Evolutionary conservation across 2,888 invertebrate species (phyloP).

Genomic region (Drosophila sordidula): DNA sequence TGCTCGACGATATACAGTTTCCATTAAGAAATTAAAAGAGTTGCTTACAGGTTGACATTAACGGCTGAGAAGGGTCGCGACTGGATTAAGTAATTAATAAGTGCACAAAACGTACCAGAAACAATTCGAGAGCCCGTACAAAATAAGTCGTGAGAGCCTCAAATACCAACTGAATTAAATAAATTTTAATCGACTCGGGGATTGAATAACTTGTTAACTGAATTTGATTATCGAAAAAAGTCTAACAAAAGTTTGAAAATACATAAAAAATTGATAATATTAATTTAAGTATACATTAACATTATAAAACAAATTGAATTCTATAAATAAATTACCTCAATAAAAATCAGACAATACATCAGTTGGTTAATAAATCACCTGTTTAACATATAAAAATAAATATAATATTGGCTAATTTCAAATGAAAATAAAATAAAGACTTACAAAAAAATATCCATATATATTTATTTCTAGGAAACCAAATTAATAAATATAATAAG

Average conservation of each 20-base stretch:
- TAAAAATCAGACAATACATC: too few species aligned
- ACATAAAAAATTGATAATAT: too few species aligned
- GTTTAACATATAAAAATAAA: too few species aligned
- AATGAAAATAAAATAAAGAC: background rate
- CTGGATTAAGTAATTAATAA: slow-evolving; percentile 41
- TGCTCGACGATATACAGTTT: slow-evolving; percentile 29
- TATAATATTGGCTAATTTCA: too few species aligned
- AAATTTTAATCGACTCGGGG: background rate
- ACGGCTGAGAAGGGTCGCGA: slow-evolving; percentile 24
- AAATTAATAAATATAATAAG: background rate
- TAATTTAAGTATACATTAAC: too few species aligned
- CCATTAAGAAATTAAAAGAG: slow-evolving; percentile 64
- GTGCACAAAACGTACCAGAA: background rate
- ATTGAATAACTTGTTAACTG: background rate
- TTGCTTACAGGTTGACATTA: slow-evolving; percentile 18
- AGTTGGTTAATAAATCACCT: too few species aligned
- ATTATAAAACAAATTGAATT: too few species aligned
- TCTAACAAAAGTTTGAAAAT: too few species aligned
- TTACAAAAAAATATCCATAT: too few species aligned
- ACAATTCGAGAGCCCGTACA: background rate
- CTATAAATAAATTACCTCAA: too few species aligned
- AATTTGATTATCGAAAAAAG: too few species aligned
- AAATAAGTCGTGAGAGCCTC: slow-evolving; percentile 11
- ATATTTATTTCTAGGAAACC: background rate
- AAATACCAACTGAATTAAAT: slow-evolving; percentile 26